Percentiles rank a stretch among this genome's conserved stretches.
Evolutionary conservation across 2,797 vertebrate genomes (phyloP).

Genomic region (Hoplostethus atlanticus): DNA sequence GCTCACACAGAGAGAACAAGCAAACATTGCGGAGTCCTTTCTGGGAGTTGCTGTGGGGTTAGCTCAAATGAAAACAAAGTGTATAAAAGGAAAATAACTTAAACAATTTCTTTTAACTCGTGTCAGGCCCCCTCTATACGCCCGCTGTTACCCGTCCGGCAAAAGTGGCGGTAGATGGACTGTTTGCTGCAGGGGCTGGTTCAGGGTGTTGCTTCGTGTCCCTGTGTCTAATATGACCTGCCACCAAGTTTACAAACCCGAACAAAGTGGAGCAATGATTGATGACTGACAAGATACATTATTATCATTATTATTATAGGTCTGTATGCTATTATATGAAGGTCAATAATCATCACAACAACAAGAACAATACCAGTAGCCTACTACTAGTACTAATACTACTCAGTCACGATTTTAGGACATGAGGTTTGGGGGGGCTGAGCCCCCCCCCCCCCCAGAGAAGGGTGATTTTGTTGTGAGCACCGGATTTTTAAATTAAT

Average conservation of each 20-base stretch:
- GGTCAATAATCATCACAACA: background rate
- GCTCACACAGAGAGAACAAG: constrained; percentile 90
- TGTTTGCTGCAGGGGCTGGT: background rate
- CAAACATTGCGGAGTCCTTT: constrained; percentile 79
- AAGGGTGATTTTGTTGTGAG: no score
- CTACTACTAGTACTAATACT: no score
- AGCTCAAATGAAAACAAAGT: constrained; percentile 81
- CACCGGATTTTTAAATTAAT: no score
- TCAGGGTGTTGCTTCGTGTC: background rate
- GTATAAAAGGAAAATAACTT: constrained; percentile 72
- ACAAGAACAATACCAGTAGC: background rate
- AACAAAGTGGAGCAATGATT: background rate
- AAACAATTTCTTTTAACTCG: constrained; percentile 59
- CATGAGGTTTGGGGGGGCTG: no score
- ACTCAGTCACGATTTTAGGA: no score
- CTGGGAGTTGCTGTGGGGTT: constrained; percentile 73
- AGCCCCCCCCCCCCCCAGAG: no score
- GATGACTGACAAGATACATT: background rate
- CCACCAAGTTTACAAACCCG: background rate
- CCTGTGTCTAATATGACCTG: no score
- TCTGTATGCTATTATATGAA: no score
- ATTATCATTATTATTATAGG: no score
- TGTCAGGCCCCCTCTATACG: constrained; percentile 36
- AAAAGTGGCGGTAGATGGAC: background rate
- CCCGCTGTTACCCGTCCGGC: background rate